Evolutionary conservation across 2,797 vertebrate genomes (phyloP).

Genomic region (Dermochelys coriacea): DNA sequence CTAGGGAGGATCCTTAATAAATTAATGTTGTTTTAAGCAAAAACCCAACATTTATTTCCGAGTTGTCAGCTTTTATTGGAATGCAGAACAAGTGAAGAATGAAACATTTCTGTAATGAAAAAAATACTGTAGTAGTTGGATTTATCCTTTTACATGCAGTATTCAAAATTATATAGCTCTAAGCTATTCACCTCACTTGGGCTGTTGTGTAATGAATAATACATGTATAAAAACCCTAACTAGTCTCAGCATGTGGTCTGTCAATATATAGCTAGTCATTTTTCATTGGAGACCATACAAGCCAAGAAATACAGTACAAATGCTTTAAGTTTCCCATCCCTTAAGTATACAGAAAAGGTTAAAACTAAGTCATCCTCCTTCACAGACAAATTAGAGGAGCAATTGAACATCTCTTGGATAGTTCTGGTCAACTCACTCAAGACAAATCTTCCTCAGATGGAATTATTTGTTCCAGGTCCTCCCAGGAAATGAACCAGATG

Average conservation of each 20-base stretch:
- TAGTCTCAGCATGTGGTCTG: background rate
- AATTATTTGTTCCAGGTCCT: background rate
- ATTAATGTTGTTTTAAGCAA: conserved; percentile 21
- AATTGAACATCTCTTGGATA: background rate
- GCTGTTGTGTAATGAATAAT: background rate
- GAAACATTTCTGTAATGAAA: background rate
- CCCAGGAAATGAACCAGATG: background rate
- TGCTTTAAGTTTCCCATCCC: background rate
- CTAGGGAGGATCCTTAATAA: background rate
- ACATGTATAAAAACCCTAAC: background rate
- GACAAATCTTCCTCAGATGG: background rate
- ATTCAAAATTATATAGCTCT: background rate
- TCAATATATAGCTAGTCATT: background rate
- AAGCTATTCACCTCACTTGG: background rate
- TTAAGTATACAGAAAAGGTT: background rate
- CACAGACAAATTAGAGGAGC: background rate
- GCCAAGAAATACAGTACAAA: background rate
- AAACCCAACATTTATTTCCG: background rate
- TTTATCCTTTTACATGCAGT: background rate
- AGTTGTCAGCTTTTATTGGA: conserved; percentile 28
- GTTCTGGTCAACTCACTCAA: background rate
- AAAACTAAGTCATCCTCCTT: background rate
- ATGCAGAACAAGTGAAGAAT: background rate
- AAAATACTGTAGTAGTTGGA: background rate
- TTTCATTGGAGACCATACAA: background rate